These are phyloP conservation scores for Siniperca obscura DNA, from an alignment of 2,797 vertebrate genomes.

Conservation along the genomic window DNA sequence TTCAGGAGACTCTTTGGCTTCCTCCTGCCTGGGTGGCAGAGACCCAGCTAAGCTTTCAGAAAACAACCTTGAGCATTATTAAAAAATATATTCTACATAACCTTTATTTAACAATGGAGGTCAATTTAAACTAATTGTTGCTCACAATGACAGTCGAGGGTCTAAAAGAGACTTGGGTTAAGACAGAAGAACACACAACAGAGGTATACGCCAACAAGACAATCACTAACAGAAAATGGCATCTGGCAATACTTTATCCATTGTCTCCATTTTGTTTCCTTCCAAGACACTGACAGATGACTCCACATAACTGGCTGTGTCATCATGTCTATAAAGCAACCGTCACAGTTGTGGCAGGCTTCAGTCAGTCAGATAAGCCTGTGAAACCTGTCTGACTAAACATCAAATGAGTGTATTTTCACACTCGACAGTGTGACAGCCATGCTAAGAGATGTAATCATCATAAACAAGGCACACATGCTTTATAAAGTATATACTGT, in stretches of 20 bases:
- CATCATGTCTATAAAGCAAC: conserved; percentile 16
- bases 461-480: conserved; percentile 16
- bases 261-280: conserved; percentile 28
- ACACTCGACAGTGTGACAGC: conserved; percentile 20
- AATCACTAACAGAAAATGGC: neutral
- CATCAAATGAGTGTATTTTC: conserved; percentile 39
- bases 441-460: conserved; percentile 29
- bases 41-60: conserved; percentile 45
- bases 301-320: conserved; percentile 2
- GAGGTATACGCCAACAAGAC: neutral
- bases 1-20: conserved; percentile 52
- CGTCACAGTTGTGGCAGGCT: conserved; percentile 16
- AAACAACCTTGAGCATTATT: conserved; percentile 43
- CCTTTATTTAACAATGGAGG: conserved; percentile 55
- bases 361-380: conserved; percentile 37
- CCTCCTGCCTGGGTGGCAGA: conserved; percentile 38
- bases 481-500: neutral
- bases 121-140: conserved; percentile 48
- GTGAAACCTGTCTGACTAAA: conserved; percentile 41
- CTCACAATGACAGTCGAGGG: conserved; percentile 13
- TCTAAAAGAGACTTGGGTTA: conserved; percentile 9
- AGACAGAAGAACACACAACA: neutral
- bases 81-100: conserved; percentile 34
- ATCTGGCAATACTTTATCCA: neutral
- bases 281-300: neutral